A percentile compares a stretch with the other conserved stretches of the same genome.
phyloP scores from a whole-genome alignment of 1,140 invertebrate genomes.

The Eciton burchellii region DNA sequence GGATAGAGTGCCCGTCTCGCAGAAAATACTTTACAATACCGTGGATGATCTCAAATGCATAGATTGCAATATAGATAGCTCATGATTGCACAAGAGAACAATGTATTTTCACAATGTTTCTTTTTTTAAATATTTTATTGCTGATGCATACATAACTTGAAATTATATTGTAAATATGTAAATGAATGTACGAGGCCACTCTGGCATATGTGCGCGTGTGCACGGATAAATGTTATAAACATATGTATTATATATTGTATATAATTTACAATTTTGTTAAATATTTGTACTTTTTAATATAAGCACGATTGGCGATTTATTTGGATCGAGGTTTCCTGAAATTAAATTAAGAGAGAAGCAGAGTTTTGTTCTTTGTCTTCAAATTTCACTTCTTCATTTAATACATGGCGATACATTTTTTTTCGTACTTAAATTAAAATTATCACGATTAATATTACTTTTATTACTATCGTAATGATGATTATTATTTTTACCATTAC shows the following conservation, averaged over 20 bases:
- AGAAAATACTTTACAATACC: constrained; percentile 69
- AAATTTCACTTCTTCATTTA: no score
- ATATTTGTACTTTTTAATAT: not conserved
- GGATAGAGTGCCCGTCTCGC: not conserved
- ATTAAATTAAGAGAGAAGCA: no score
- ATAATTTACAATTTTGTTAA: constrained; percentile 32
- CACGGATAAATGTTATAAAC: constrained; percentile 22
- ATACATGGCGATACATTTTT: no score
- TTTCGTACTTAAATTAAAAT: no score
- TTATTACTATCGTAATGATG: no score
- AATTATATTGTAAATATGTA: constrained; percentile 40
- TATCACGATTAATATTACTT: no score
- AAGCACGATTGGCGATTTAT: not conserved
- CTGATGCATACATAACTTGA: not conserved
- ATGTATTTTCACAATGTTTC: not conserved
- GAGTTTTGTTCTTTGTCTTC: no score
- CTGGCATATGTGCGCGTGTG: no score
- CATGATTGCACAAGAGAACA: constrained; percentile 11
- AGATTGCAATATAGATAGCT: constrained; percentile 42
- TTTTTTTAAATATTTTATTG: not conserved
- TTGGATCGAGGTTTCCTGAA: not conserved
- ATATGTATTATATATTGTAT: constrained; percentile 3
- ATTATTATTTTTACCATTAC: no score
- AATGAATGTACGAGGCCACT: not conserved
- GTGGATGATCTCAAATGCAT: constrained; percentile 52